Evolutionary conservation across 2,113 vertebrate species (phyloP).

Genomic region (Arvicanthis niloticus): DNA sequence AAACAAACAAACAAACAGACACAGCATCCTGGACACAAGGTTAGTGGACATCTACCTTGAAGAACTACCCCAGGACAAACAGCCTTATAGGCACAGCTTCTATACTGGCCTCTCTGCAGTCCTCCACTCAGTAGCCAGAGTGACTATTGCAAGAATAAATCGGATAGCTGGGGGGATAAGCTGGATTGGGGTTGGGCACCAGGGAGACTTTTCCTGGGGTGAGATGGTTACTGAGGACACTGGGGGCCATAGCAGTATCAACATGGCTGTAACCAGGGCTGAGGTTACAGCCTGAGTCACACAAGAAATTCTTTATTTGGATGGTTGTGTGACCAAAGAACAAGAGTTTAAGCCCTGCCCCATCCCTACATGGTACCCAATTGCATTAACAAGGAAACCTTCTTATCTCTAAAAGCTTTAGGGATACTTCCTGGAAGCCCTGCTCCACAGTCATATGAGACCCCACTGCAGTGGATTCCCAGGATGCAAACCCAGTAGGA

Average conservation of each 20-base stretch:
- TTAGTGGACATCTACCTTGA: background rate
- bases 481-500: background rate
- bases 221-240: background rate
- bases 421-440: constrained; percentile 14
- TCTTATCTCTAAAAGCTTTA: background rate
- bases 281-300: constrained; percentile 33
- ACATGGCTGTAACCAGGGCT: background rate
- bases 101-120: background rate
- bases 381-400: constrained; percentile 45
- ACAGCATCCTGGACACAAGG: background rate
- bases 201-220: background rate
- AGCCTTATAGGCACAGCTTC: background rate
- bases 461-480: background rate
- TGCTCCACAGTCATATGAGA: constrained; percentile 15
- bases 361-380: background rate
- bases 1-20: background rate
- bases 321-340: constrained; percentile 59
- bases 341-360: background rate
- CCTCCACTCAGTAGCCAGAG: background rate
- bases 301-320: constrained; percentile 75
- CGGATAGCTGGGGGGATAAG: background rate
- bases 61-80: background rate
- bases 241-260: background rate
- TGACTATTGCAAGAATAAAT: background rate
- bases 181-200: background rate